Conservation (phyloP, 37 sponge, comb jelly and placozoan genomes). For the Aplysina aerophoba region DNA sequence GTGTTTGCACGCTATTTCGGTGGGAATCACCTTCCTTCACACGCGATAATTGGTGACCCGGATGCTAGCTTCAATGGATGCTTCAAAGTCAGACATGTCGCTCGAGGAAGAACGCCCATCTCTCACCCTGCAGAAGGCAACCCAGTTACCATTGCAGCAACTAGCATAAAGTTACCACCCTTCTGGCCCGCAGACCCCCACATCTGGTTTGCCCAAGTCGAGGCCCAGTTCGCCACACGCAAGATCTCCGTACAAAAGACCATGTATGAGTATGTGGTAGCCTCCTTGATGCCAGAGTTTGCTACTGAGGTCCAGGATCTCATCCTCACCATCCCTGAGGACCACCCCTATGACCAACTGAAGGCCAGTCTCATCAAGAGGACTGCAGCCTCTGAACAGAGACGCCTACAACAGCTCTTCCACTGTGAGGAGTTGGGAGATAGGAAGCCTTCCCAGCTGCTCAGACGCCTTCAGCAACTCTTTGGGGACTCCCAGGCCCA, state of each 20-base stretch:
- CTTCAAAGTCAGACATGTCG: no score
- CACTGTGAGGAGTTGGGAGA: conserved; percentile 62
- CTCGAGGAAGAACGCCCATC: no score
- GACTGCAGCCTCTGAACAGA: conserved; percentile 57
- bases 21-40: no score
- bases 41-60: no score
- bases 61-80: no score
- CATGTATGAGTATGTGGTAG: conserved; percentile 47
- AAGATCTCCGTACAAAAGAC: conserved; percentile 42
- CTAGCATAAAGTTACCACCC: no score
- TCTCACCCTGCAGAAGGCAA: no score
- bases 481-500: conserved; percentile 52
- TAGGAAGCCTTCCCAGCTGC: conserved; percentile 64
- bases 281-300: conserved; percentile 48
- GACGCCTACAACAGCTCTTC: conserved; percentile 61
- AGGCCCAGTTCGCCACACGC: conserved; percentile 65
- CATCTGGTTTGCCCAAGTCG: no score
- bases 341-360: conserved; percentile 39
- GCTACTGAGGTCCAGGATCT: conserved; percentile 61
- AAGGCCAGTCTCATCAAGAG: conserved; percentile 37
- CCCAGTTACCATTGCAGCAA: no score
- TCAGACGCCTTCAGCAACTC: conserved; percentile 63
- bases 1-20: no score
- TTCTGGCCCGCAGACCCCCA: no score
- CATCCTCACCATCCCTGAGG: conserved; percentile 33